These are phyloP conservation scores for Leptonema lineaticorne DNA, from an alignment of 1,140 invertebrate species.

Conservation along the genomic window DNA sequence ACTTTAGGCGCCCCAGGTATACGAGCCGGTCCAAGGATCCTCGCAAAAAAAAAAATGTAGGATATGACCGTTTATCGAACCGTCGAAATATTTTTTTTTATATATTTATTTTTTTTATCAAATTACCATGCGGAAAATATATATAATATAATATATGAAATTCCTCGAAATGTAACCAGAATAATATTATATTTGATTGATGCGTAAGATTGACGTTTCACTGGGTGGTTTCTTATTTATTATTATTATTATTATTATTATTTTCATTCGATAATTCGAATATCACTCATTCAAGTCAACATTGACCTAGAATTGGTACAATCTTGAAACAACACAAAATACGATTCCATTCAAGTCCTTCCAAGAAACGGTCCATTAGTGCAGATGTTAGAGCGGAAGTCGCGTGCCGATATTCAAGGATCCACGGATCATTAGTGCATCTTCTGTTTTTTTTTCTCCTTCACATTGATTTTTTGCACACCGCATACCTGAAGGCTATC, in stretches of 20 bases:
- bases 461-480: neutral
- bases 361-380: conserved; percentile 21
- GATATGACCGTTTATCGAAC: too few species aligned
- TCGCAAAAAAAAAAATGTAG: neutral
- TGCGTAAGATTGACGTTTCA: too few species aligned
- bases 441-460: neutral
- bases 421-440: conserved; percentile 31
- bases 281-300: too few species aligned
- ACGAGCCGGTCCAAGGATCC: neutral
- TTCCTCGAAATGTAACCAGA: too few species aligned
- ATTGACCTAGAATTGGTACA: conserved; percentile 16
- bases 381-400: conserved; percentile 33
- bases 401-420: conserved; percentile 29
- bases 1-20: conserved; percentile 24
- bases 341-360: conserved; percentile 6
- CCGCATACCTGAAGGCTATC: neutral
- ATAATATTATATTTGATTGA: too few species aligned
- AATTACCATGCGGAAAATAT: too few species aligned
- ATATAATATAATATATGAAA: too few species aligned
- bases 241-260: too few species aligned
- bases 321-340: conserved; percentile 14
- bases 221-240: neutral
- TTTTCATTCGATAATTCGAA: too few species aligned
- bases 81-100: too few species aligned
- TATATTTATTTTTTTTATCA: too few species aligned